Conservation (phyloP, 2,113 vertebrate genomes). For the Barbus barbus region DNA sequence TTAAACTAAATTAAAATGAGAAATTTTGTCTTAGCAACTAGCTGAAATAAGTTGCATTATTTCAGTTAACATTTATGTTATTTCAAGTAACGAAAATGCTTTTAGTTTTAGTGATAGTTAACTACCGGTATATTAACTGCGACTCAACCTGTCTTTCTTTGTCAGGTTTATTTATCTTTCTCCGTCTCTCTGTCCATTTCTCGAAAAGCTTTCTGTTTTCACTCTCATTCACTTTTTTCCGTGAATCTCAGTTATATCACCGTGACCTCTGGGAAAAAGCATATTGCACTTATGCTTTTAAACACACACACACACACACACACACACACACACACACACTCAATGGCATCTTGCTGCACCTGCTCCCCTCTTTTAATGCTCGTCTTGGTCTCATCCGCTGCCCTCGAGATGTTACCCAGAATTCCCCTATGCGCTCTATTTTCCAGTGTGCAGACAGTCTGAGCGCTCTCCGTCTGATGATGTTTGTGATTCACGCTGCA, state of each 20-base stretch:
- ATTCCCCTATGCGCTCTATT: constrained; percentile 9
- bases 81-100: no score
- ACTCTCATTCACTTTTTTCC: neutral
- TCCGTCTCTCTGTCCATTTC: constrained; percentile 1
- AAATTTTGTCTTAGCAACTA: no score
- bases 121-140: neutral
- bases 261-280: neutral
- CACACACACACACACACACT: no score
- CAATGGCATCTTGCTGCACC: neutral
- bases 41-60: no score
- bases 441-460: constrained; percentile 19
- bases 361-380: constrained; percentile 20
- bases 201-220: constrained; percentile 1
- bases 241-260: neutral
- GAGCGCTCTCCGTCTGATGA: neutral
- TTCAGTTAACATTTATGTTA: no score
- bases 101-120: no score
- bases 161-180: constrained; percentile 9
- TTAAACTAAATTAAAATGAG: no score
- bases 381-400: constrained; percentile 7
- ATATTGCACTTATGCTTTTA: neutral
- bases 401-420: constrained; percentile 34
- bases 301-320: neutral
- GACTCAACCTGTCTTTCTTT: neutral
- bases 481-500: neutral